Percentiles rank a stretch among this genome's conserved stretches.
Evolutionary conservation across 1,140 invertebrate genomes (phyloP).

Genomic region (Lerema accius): DNA sequence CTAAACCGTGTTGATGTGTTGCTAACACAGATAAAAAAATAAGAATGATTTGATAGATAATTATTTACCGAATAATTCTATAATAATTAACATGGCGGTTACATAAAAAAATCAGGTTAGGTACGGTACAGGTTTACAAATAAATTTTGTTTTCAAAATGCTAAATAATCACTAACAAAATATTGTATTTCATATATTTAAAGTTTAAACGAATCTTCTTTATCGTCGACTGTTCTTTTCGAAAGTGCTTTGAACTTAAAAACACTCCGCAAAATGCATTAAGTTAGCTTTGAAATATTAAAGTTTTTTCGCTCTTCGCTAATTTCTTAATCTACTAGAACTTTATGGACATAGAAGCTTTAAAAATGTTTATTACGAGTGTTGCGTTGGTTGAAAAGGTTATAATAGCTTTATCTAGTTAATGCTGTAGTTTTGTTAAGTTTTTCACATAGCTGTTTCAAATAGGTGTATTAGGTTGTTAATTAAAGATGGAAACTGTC

Average conservation of each 20-base stretch:
- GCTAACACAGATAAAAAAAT: background rate
- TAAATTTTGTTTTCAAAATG: too few species aligned
- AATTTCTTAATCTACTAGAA: conserved; percentile 26
- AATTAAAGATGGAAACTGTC: background rate
- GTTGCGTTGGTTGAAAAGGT: conserved; percentile 24
- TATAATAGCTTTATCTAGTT: conserved; percentile 17
- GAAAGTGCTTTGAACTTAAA: conserved; percentile 20
- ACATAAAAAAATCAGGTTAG: too few species aligned
- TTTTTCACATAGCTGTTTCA: conserved; percentile 9
- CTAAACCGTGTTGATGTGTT: background rate
- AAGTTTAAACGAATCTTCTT: too few species aligned
- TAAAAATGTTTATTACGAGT: conserved; percentile 25
- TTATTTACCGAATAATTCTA: too few species aligned
- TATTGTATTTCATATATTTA: too few species aligned
- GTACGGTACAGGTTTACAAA: too few species aligned
- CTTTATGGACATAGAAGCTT: conserved; percentile 14
- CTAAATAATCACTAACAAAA: too few species aligned
- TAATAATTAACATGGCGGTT: too few species aligned
- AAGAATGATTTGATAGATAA: too few species aligned
- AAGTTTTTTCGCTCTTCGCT: conserved; percentile 19
- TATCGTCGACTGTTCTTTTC: background rate
- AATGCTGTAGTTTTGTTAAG: conserved; percentile 8
- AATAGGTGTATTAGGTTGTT: background rate
- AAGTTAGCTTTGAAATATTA: conserved; percentile 10
- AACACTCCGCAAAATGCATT: background rate